phyloP scores from a whole-genome alignment of 1,140 invertebrate species.

The Drosophila insularis region DNA sequence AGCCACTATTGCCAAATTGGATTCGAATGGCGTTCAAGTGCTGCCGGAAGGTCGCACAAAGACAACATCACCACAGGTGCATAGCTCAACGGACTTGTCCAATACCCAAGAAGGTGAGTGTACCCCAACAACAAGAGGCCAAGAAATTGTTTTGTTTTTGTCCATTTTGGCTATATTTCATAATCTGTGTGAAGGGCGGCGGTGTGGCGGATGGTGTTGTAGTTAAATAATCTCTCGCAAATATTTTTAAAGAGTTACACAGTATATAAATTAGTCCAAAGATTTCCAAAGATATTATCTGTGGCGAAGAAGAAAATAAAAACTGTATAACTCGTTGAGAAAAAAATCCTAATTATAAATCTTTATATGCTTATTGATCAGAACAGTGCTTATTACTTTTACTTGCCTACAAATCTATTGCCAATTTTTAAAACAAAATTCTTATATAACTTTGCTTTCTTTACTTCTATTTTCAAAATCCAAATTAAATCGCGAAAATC shows the following conservation, averaged over 20 bases:
- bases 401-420: conserved; percentile 24
- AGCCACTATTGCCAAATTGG: conserved; percentile 91
- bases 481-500: conserved; percentile 52
- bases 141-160: neutral
- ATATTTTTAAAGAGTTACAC: too few species aligned
- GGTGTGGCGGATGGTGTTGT: conserved; percentile 40
- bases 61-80: conserved; percentile 85
- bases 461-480: conserved; percentile 80
- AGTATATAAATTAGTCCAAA: too few species aligned
- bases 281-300: too few species aligned
- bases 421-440: conserved; percentile 52
- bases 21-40: conserved; percentile 91
- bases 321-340: neutral
- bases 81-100: conserved; percentile 85
- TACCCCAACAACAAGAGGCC: neutral
- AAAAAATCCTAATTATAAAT: too few species aligned
- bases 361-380: neutral
- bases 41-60: conserved; percentile 84
- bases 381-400: neutral
- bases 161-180: neutral
- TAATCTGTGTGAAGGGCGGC: conserved; percentile 27
- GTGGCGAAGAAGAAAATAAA: too few species aligned
- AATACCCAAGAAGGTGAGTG: conserved; percentile 81
- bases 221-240: conserved; percentile 6
- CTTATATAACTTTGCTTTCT: conserved; percentile 80